Evolutionary conservation across 2,797 vertebrate species (phyloP).

Genomic region (Melanotaenia trifasciata): DNA sequence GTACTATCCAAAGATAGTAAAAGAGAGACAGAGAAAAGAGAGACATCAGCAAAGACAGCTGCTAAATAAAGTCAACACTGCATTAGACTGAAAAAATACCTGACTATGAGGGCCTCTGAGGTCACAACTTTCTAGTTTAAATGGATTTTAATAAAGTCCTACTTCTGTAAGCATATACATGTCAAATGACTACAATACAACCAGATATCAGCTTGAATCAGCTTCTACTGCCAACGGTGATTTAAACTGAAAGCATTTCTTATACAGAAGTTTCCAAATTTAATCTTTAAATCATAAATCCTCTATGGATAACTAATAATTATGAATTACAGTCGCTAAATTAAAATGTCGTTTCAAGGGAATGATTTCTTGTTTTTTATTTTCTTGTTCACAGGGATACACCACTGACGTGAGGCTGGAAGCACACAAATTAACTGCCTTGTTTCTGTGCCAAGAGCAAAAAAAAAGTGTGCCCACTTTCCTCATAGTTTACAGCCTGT

Average conservation of each 20-base stretch:
- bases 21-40: too few relatives aligned
- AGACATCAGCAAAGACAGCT: background rate
- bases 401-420: conserved; percentile 14
- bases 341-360: background rate
- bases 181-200: background rate
- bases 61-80: background rate
- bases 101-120: too few relatives aligned
- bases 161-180: background rate
- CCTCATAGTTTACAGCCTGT: conserved; percentile 50
- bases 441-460: conserved; percentile 29
- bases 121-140: conserved; percentile 8
- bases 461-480: conserved; percentile 22
- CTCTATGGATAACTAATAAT: background rate
- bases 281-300: too few relatives aligned
- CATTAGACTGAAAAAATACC: too few relatives aligned
- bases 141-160: background rate
- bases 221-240: background rate
- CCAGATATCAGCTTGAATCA: background rate
- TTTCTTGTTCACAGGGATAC: conserved; percentile 12
- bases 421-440: conserved; percentile 21
- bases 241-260: background rate
- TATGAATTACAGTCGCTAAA: background rate
- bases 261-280: too few relatives aligned
- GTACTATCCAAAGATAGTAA: background rate
- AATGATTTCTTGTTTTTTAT: conserved; percentile 7